A percentile compares a stretch with the other conserved stretches of the same genome.
These are phyloP conservation scores for Sialia sialis DNA, from an alignment of 2,113 vertebrate genomes.

Conservation along the genomic window DNA sequence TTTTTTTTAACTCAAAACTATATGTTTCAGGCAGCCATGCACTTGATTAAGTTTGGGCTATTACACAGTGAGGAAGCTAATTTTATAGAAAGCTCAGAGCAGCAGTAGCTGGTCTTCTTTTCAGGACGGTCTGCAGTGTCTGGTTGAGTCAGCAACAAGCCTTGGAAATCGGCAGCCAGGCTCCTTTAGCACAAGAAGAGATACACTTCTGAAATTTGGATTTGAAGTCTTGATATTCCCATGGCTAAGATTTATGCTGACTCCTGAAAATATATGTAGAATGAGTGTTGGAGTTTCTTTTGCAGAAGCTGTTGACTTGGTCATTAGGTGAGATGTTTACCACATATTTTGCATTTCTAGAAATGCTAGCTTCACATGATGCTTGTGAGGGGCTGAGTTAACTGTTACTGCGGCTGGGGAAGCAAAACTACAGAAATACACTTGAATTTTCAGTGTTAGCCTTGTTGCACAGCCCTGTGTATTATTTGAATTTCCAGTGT, in stretches of 20 bases:
- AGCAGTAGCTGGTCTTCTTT: neutral
- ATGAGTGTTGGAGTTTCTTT: neutral
- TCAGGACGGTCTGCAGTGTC: neutral
- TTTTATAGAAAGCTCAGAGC: neutral
- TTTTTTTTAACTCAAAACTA: neutral
- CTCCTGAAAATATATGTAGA: too few relatives aligned
- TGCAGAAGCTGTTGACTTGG: neutral
- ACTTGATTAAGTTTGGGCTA: neutral
- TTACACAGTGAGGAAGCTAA: neutral
- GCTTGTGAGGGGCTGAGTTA: neutral
- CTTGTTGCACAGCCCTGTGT: neutral
- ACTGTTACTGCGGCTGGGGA: neutral
- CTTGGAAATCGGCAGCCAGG: neutral
- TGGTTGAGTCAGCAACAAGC: neutral
- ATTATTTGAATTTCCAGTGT: neutral
- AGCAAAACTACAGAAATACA: neutral
- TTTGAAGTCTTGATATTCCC: neutral
- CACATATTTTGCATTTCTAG: neutral
- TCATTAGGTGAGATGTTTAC: neutral
- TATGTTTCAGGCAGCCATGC: neutral
- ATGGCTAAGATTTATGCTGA: neutral
- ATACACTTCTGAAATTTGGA: neutral
- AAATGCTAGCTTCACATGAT: neutral
- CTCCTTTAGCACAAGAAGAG: neutral
- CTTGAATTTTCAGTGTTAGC: neutral